phyloP scores from a whole-genome alignment of 30 jellyfish, hydroid and myxozoan genomes.

The Hydractinia symbiolongicarpus region DNA sequence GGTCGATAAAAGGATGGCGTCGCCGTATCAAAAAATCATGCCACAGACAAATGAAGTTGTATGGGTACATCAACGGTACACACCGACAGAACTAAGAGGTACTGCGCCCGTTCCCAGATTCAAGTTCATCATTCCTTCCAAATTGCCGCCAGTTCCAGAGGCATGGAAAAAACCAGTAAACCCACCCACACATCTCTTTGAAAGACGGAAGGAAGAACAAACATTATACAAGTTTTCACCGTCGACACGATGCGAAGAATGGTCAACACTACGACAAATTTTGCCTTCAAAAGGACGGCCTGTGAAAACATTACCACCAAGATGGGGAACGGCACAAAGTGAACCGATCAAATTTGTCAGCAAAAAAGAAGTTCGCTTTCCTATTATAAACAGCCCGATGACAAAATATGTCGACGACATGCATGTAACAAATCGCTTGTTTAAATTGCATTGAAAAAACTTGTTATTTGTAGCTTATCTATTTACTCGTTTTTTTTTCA shows the following conservation, averaged over 20 bases:
- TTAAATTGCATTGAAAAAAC: conserved; percentile 4
- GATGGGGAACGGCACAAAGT: conserved; percentile 64
- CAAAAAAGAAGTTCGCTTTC: conserved; percentile 33
- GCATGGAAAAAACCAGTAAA: conserved; percentile 59
- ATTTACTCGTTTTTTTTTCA: too few species aligned
- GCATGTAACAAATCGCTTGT: conserved; percentile 17
- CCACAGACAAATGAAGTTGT: conserved; percentile 60
- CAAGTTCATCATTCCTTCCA: conserved; percentile 37
- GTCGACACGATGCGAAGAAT: conserved; percentile 72
- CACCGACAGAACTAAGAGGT: conserved; percentile 55
- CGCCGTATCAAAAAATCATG: conserved; percentile 18
- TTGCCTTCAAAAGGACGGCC: conserved; percentile 52
- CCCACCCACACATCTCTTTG: conserved; percentile 46
- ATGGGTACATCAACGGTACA: conserved; percentile 48
- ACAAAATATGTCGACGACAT: conserved; percentile 40
- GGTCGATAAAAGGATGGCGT: not conserved
- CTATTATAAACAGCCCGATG: conserved; percentile 70
- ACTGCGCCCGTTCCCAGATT: conserved; percentile 59
- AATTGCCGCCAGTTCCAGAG: conserved; percentile 31
- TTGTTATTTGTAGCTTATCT: not conserved
- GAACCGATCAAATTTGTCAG: not conserved
- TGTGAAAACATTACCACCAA: conserved; percentile 31
- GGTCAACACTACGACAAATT: conserved; percentile 75
- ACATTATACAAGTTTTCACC: conserved; percentile 41
- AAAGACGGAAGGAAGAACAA: conserved; percentile 25